Evolutionary conservation across 1,140 invertebrate genomes (phyloP).

Genomic region (Dryas iulia): DNA sequence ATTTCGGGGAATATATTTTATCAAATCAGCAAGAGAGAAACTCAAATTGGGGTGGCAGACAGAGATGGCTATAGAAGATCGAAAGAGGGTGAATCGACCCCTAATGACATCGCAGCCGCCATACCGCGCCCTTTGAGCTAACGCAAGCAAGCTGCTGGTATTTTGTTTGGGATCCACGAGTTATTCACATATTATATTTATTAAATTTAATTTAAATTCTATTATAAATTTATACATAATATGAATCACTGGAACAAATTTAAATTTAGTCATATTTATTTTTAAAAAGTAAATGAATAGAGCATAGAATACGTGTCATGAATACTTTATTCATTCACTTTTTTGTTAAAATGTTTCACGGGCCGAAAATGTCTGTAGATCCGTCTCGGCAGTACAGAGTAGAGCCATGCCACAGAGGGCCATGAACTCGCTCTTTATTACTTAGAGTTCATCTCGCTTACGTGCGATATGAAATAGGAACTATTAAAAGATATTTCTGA

Average conservation of each 20-base stretch:
- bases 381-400: conserved; percentile 43
- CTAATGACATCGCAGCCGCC: conserved; percentile 63
- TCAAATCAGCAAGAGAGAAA: conserved; percentile 7
- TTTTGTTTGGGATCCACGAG: conserved; percentile 6
- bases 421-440: conserved; percentile 72
- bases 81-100: conserved; percentile 72
- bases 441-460: conserved; percentile 67
- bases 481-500: conserved; percentile 39
- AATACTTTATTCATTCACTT: conserved; percentile 27
- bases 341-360: conserved; percentile 37
- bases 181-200: neutral
- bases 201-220: neutral
- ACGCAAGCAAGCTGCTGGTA: conserved; percentile 23
- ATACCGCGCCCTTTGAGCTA: conserved; percentile 48
- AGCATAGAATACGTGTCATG: conserved; percentile 27
- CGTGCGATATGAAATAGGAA: conserved; percentile 51
- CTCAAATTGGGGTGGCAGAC: conserved; percentile 57
- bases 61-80: conserved; percentile 56
- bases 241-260: neutral
- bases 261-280: neutral
- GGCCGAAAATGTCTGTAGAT: conserved; percentile 48
- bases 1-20: conserved; percentile 7
- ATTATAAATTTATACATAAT: neutral
- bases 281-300: conserved; percentile 13
- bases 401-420: conserved; percentile 57